These are phyloP conservation scores for Scelioninae gen. 2 DNA, from an alignment of 2,888 invertebrate genomes.

Conservation along the genomic window DNA sequence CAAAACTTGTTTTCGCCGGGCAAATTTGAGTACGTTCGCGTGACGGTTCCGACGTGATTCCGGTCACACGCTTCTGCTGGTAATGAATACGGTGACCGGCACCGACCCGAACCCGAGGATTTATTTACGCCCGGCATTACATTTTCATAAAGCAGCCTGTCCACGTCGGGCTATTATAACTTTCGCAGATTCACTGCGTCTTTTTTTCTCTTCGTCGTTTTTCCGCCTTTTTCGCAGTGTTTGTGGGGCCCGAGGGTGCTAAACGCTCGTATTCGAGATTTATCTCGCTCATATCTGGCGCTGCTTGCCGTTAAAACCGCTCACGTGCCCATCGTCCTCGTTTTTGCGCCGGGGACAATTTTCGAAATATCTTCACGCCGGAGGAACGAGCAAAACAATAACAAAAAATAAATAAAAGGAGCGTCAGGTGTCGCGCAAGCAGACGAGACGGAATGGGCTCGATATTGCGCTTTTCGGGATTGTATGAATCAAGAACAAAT, in stretches of 20 bases:
- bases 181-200: slow-evolving; percentile 62
- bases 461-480: slow-evolving; percentile 54
- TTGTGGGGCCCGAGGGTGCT: slow-evolving; percentile 64
- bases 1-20: slow-evolving; percentile 19
- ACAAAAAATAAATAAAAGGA: slow-evolving; percentile 57
- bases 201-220: slow-evolving; percentile 48
- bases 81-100: slow-evolving; percentile 43
- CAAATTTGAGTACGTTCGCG: slow-evolving; percentile 9
- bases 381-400: slow-evolving; percentile 46
- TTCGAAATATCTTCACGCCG: slow-evolving; percentile 55
- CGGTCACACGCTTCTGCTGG: slow-evolving; percentile 23
- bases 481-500: slow-evolving; percentile 57
- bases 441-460: slow-evolving; percentile 54
- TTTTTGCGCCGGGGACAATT: slow-evolving; percentile 58
- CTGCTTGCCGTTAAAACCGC: slow-evolving; percentile 63
- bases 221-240: slow-evolving; percentile 34
- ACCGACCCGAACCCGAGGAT: slow-evolving; percentile 25
- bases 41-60: slow-evolving; percentile 19
- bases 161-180: slow-evolving; percentile 62
- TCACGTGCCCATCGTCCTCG: slow-evolving; percentile 60
- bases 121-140: slow-evolving; percentile 55
- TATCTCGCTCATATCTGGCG: slow-evolving; percentile 72
- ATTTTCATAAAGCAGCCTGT: slow-evolving; percentile 58
- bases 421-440: slow-evolving; percentile 57
- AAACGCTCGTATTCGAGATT: slow-evolving; percentile 71